phyloP scores from a whole-genome alignment of 1,140 invertebrate species.

The Battus philenor region DNA sequence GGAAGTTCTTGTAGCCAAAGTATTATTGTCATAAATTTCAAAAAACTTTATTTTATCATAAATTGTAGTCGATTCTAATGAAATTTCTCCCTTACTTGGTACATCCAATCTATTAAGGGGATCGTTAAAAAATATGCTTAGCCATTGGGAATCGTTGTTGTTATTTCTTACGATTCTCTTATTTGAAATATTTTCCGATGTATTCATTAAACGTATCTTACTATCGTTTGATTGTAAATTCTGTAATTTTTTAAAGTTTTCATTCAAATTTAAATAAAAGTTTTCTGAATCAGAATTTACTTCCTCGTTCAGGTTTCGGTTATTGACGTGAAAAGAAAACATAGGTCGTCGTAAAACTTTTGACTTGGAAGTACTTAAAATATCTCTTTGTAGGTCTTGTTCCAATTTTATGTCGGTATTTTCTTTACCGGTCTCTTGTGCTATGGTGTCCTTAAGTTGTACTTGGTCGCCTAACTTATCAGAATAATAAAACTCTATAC shows the following conservation, averaged over 20 bases:
- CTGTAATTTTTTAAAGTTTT: neutral
- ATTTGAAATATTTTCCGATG: neutral
- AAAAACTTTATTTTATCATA: conserved; percentile 61
- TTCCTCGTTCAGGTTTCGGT: conserved; percentile 3
- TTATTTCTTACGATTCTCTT: conserved; percentile 4
- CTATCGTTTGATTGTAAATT: neutral
- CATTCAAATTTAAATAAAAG: conserved; percentile 1
- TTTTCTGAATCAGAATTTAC: neutral
- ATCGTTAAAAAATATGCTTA: conserved; percentile 10
- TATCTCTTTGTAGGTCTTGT: too few relatives aligned
- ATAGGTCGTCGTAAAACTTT: conserved; percentile 5
- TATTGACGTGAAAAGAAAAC: conserved; percentile 1
- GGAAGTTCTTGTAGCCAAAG: conserved; percentile 18
- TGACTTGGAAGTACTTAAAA: neutral
- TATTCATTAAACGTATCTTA: conserved; percentile 1
- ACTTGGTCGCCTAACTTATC: conserved; percentile 39
- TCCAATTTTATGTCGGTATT: too few relatives aligned
- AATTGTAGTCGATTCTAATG: conserved; percentile 19
- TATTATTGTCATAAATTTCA: conserved; percentile 56
- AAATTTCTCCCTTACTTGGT: neutral
- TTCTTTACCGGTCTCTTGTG: too few relatives aligned
- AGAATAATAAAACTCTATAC: conserved; percentile 61
- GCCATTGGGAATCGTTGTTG: conserved; percentile 5
- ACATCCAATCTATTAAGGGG: neutral
- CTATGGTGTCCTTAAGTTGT: too few relatives aligned